Evolutionary conservation across 2,113 vertebrate species (phyloP).

Genomic region (Salvelinus fontinalis): DNA sequence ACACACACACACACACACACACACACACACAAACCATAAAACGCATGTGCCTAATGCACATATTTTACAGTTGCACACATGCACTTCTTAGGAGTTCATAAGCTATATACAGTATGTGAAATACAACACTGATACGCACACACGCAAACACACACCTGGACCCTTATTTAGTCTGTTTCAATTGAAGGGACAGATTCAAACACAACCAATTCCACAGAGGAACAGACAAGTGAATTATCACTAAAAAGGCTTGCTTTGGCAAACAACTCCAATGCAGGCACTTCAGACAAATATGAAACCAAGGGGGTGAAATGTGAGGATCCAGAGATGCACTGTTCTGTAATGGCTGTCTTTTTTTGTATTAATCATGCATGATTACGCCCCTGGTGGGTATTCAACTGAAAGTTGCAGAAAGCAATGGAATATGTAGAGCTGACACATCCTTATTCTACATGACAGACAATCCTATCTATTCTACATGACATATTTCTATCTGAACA

Average conservation of each 20-base stretch:
- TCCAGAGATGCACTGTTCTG: not conserved
- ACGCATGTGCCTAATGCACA: not conserved
- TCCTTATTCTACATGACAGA: too few relatives aligned
- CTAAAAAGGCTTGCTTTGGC: not conserved
- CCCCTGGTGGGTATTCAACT: too few relatives aligned
- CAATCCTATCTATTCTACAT: too few relatives aligned
- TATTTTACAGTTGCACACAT: not conserved
- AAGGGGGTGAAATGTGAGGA: not conserved
- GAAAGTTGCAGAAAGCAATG: too few relatives aligned
- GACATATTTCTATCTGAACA: not conserved
- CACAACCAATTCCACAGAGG: not conserved
- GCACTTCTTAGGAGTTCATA: not conserved
- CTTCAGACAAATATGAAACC: not conserved
- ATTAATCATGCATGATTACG: slow-evolving; percentile 11
- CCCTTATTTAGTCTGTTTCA: not conserved
- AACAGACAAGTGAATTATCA: not conserved
- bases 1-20: not conserved
- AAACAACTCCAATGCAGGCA: not conserved
- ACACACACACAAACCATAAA: not conserved
- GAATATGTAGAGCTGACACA: too few relatives aligned
- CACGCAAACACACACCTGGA: not conserved
- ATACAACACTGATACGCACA: not conserved
- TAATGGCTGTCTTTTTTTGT: not conserved
- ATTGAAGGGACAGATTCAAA: not conserved
- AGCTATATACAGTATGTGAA: not conserved